These are phyloP conservation scores for Pachyramphus minor DNA, from an alignment of 2,113 vertebrate species.

Conservation along the genomic window DNA sequence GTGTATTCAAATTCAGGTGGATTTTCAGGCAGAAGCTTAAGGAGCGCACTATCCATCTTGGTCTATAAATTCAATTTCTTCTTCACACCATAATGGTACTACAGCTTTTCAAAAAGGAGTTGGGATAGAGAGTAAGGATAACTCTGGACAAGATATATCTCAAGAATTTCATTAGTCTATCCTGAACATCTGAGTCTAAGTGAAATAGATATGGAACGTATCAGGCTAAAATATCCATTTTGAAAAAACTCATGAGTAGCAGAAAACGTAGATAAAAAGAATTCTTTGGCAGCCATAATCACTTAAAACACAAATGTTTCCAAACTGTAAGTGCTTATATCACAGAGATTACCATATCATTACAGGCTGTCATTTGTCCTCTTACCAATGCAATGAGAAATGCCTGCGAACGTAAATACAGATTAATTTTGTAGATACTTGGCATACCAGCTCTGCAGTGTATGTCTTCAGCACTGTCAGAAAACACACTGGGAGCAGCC, in stretches of 20 bases:
- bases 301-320: slow-evolving; percentile 2
- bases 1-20: neutral
- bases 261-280: neutral
- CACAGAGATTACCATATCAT: slow-evolving; percentile 18
- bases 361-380: slow-evolving; percentile 3
- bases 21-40: neutral
- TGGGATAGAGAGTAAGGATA: neutral
- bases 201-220: neutral
- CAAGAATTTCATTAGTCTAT: neutral
- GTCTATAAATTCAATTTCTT: neutral
- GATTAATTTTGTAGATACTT: slow-evolving; percentile 13
- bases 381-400: neutral
- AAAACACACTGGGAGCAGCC: neutral
- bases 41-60: neutral
- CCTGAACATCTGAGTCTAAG: neutral
- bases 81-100: neutral
- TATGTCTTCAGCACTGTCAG: neutral
- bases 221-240: neutral
- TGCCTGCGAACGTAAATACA: neutral
- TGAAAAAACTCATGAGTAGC: neutral
- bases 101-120: neutral
- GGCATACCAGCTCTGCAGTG: neutral
- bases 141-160: neutral
- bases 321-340: slow-evolving; percentile 14
- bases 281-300: neutral